Percentiles rank a stretch among this genome's conserved stretches.
Evolutionary conservation across 2,888 invertebrate genomes (phyloP).

Genomic region (Meta bourneti): DNA sequence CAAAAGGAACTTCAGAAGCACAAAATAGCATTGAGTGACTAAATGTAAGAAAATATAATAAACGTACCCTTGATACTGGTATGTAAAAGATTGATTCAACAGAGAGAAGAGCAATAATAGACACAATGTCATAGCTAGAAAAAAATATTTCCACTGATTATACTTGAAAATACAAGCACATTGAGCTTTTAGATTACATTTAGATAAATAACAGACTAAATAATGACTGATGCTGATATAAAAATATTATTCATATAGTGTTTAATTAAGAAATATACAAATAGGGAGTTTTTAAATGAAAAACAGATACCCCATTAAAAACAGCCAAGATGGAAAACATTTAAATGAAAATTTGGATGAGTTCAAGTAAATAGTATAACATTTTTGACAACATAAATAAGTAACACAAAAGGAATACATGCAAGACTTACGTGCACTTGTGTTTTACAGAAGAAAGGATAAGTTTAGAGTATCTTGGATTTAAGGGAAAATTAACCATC

Average conservation of each 20-base stretch:
- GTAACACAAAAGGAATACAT: constrained; percentile 78
- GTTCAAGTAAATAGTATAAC: no score
- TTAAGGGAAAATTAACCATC: constrained; percentile 95
- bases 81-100: constrained; percentile 92
- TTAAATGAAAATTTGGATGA: no score
- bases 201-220: not conserved
- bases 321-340: no score
- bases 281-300: no score
- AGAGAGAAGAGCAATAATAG: constrained; percentile 92
- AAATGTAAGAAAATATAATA: not conserved
- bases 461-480: constrained; percentile 92
- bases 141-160: constrained; percentile 23
- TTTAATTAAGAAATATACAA: no score
- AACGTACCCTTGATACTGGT: constrained; percentile 85
- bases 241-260: no score
- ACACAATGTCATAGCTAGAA: constrained; percentile 86
- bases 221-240: not conserved
- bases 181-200: not conserved
- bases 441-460: constrained; percentile 88
- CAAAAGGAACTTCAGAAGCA: no score
- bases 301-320: no score
- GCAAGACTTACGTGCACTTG: constrained; percentile 82
- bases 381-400: no score
- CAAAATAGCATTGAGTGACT: no score
- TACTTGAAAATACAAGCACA: not conserved